A percentile compares a stretch with the other conserved stretches of the same genome.
phyloP scores from a whole-genome alignment of 2,113 vertebrate genomes.

The Sardina pilchardus region DNA sequence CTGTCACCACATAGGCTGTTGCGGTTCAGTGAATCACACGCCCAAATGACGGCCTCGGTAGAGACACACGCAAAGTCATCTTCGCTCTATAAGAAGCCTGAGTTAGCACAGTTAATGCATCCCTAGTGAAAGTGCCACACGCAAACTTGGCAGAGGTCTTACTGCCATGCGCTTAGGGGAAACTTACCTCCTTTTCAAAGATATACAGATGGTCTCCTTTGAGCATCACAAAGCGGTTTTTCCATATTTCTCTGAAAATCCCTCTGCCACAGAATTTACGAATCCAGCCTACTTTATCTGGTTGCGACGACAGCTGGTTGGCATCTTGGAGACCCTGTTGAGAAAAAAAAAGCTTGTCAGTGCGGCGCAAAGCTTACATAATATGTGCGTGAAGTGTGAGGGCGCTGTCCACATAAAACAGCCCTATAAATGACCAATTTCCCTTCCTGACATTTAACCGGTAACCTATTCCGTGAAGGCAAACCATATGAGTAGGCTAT shows the following conservation, averaged over 20 bases:
- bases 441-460: background rate
- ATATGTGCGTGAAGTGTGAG: background rate
- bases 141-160: background rate
- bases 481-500: background rate
- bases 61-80: background rate
- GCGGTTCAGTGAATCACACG: constrained; percentile 15
- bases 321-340: constrained; percentile 82
- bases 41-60: background rate
- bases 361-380: constrained; percentile 10
- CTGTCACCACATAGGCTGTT: constrained; percentile 6
- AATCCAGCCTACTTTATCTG: constrained; percentile 93
- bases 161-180: background rate
- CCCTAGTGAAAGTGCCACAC: background rate
- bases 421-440: background rate
- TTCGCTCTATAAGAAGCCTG: background rate
- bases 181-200: constrained; percentile 88
- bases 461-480: background rate
- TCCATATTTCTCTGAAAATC: constrained; percentile 96
- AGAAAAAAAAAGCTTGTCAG: constrained; percentile 1
- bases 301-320: constrained; percentile 67
- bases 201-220: constrained; percentile 89
- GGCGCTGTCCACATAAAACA: background rate
- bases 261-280: constrained; percentile 93
- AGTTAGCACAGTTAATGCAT: background rate
- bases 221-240: constrained; percentile 87